These are phyloP conservation scores for Parauchenoglanis ngamensis DNA, from an alignment of 2,797 vertebrate species.

Conservation along the genomic window DNA sequence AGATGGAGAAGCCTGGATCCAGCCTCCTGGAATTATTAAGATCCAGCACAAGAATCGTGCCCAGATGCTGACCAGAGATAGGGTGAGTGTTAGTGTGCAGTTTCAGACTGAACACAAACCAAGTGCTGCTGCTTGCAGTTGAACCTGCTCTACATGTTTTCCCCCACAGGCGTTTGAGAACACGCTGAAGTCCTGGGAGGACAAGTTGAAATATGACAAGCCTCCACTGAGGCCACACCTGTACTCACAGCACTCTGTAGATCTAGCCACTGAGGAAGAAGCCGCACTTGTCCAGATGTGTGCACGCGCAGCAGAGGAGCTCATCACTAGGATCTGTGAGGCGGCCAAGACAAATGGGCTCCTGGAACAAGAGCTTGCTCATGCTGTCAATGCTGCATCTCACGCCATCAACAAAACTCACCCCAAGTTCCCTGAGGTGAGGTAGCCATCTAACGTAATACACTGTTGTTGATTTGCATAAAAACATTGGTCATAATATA, in stretches of 20 bases:
- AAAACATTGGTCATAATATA: neutral
- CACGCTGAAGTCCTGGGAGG: conserved; percentile 97
- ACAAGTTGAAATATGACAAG: conserved; percentile 94
- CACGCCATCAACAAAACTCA: conserved; percentile 98
- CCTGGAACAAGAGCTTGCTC: conserved; percentile 95
- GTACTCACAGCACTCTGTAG: conserved; percentile 90
- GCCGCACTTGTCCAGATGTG: conserved; percentile 86
- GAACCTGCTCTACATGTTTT: conserved; percentile 6
- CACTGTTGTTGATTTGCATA: too few species aligned
- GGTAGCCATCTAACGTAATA: neutral
- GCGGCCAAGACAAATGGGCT: conserved; percentile 92
- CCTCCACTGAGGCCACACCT: conserved; percentile 88
- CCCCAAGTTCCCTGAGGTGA: conserved; percentile 92
- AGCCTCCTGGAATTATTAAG: conserved; percentile 95
- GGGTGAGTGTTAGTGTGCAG: conserved; percentile 71
- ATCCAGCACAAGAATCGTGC: conserved; percentile 97
- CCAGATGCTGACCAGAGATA: conserved; percentile 96
- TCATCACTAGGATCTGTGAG: conserved; percentile 97
- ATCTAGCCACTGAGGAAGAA: conserved; percentile 91
- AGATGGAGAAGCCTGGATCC: conserved; percentile 97
- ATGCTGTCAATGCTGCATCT: conserved; percentile 95
- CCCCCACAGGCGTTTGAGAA: conserved; percentile 90
- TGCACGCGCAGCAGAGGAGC: conserved; percentile 90
- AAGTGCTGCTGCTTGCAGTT: neutral
- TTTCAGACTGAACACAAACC: neutral